Percentiles rank a stretch among this genome's conserved stretches.
These are phyloP conservation scores for Tethea ocularis DNA, from an alignment of 2,888 invertebrate genomes.

Conservation along the genomic window DNA sequence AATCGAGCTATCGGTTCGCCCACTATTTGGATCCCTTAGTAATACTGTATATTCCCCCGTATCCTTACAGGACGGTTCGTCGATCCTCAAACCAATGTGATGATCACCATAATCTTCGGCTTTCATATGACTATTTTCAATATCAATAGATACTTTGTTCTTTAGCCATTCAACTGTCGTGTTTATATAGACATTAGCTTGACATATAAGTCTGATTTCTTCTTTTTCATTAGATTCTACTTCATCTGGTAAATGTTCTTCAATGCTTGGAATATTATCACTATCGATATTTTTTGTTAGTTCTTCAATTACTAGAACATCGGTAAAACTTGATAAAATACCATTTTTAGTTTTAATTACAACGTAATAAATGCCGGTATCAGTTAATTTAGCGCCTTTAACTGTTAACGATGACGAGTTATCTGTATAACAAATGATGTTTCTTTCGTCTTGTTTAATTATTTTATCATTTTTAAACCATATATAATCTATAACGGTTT, in stretches of 20 bases:
- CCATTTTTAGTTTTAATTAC: slow-evolving; percentile 32
- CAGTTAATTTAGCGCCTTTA: slow-evolving; percentile 27
- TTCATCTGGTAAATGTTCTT: slow-evolving; percentile 34
- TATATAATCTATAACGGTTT: slow-evolving; percentile 16
- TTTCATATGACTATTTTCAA: slow-evolving; percentile 17
- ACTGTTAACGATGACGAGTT: slow-evolving; percentile 27
- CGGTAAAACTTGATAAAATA: slow-evolving; percentile 35
- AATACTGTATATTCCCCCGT: slow-evolving; percentile 32
- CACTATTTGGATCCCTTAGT: slow-evolving; percentile 24
- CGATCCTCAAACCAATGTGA: slow-evolving; percentile 33
- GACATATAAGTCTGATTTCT: slow-evolving; percentile 34
- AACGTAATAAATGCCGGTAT: slow-evolving; percentile 42
- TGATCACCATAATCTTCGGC: slow-evolving; percentile 32
- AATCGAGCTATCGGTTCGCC: slow-evolving; percentile 16
- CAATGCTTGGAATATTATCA: slow-evolving; percentile 26
- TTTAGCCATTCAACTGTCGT: slow-evolving; percentile 32
- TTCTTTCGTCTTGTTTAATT: slow-evolving; percentile 23
- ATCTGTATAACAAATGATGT: slow-evolving; percentile 20
- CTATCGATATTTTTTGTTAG: slow-evolving; percentile 13
- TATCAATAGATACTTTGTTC: slow-evolving; percentile 16
- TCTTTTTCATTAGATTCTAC: slow-evolving; percentile 33
- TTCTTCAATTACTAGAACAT: slow-evolving; percentile 29
- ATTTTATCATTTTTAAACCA: slow-evolving; percentile 41
- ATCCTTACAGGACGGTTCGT: slow-evolving; percentile 19
- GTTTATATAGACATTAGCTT: slow-evolving; percentile 27